phyloP scores from a whole-genome alignment of 2,888 invertebrate species.

The Agrotis segetum region DNA sequence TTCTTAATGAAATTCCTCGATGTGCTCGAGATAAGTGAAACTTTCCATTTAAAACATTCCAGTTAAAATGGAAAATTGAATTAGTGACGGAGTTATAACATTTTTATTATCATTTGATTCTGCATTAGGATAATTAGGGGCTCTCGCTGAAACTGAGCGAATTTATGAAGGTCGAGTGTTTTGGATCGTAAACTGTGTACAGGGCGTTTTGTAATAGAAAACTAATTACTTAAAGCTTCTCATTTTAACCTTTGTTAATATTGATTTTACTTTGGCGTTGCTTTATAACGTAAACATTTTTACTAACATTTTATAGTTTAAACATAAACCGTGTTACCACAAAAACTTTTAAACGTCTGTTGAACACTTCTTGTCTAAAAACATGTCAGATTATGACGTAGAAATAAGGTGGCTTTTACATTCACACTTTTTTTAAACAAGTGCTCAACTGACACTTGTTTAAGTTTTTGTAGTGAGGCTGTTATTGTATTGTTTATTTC shows the following conservation, averaged over 20 bases:
- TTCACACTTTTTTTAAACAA: too few relatives aligned
- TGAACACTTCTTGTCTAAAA: too few relatives aligned
- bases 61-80: constrained; percentile 37
- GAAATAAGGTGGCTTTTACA: too few relatives aligned
- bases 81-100: constrained; percentile 35
- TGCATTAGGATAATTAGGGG: constrained; percentile 47
- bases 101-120: constrained; percentile 56
- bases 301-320: too few relatives aligned
- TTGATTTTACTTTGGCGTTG: background rate
- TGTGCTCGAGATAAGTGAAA: constrained; percentile 33
- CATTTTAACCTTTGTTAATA: background rate
- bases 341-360: too few relatives aligned
- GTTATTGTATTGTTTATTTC: too few relatives aligned
- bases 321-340: too few relatives aligned
- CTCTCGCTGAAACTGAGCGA: constrained; percentile 23
- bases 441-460: too few relatives aligned
- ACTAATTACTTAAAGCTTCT: background rate
- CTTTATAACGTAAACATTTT: too few relatives aligned
- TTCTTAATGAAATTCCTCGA: constrained; percentile 40
- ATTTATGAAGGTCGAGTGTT: constrained; percentile 37
- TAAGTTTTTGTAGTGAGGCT: too few relatives aligned
- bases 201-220: background rate
- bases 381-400: too few relatives aligned
- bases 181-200: constrained; percentile 18
- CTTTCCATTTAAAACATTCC: constrained; percentile 24